Evolutionary conservation across 2,113 vertebrate genomes (phyloP).

Genomic region (Myanophis thanlyinensis): DNA sequence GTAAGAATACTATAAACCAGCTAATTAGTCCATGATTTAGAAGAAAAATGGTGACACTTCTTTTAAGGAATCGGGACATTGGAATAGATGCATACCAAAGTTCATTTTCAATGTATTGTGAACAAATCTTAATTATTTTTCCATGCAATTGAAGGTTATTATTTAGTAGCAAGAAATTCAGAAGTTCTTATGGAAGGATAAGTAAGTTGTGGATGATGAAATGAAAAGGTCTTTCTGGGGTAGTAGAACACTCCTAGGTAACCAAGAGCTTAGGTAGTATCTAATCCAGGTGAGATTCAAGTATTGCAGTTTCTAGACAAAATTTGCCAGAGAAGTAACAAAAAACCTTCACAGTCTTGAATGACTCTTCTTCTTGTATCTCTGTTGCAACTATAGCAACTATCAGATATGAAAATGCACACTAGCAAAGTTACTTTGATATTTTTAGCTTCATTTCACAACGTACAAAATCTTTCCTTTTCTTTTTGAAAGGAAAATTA

Average conservation of each 20-base stretch:
- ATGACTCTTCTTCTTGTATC: neutral
- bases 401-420: slow-evolving; percentile 14
- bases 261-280: neutral
- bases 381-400: slow-evolving; percentile 29
- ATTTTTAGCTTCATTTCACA: slow-evolving; percentile 51
- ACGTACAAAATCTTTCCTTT: slow-evolving; percentile 24
- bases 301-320: neutral
- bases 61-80: neutral
- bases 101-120: neutral
- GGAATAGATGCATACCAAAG: neutral
- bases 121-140: neutral
- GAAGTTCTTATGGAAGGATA: neutral
- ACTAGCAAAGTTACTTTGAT: slow-evolving; percentile 23
- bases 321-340: neutral
- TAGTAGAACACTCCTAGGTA: neutral
- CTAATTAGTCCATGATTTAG: neutral
- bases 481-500: slow-evolving; percentile 42
- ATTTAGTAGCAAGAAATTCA: neutral
- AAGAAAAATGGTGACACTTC: neutral
- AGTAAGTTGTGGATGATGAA: neutral
- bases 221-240: neutral
- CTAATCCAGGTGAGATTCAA: neutral
- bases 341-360: neutral
- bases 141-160: neutral
- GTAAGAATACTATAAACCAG: neutral